Evolutionary conservation across 1,140 invertebrate genomes (phyloP), one percentile per base, ranked within the genome.

Genomic region (Drosophila ogumai): DNA sequence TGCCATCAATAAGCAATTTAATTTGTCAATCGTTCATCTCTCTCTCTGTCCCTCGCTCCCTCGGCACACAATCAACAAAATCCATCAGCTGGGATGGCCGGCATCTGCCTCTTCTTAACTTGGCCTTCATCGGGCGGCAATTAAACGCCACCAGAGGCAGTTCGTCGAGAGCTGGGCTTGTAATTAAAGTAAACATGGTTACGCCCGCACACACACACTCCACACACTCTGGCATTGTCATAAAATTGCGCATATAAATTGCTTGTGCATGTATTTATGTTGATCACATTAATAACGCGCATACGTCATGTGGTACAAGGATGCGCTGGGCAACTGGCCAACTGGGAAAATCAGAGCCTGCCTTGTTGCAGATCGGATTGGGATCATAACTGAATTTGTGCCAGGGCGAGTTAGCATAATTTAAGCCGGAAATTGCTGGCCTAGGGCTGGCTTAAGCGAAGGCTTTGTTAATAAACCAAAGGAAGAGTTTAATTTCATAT

Each of bases 1-100:
- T 58, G 73, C 88, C 84, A 90, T 88, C 85, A 88, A 88, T 90
- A 88, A 88, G 80, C 84, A 88, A 88, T 88, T 88, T 88, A 84
- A 88, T 88, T 88, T 88, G 85, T 88, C 84, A 88, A 88, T 84
- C 84, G 80, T 60, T 56, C 71, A 74, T 72, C 63, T 68, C 57
- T 10, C 49, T 13, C 50, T 13, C 17, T 6, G 7, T 36, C 32
- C 2, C 31, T 75, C 50, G 52, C 13, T 36, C 32, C 2, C 31
- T 75, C 47, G 56, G 67, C 56, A 64, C 54, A 84, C 84, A 82
- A 84, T 88, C 84, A 88, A 88, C 76, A 80, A 88, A 88, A 79
- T 88, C 77, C 80, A 85, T 78, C 73, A 75, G 50, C 32, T 25
- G 49, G 49, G 36, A 58, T 52, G 52, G 56, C 71, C 60, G 47